Evolutionary conservation across 2,888 invertebrate species (phyloP), one percentile per base, ranked within the genome.

Genomic region (Apodemia mormo): DNA sequence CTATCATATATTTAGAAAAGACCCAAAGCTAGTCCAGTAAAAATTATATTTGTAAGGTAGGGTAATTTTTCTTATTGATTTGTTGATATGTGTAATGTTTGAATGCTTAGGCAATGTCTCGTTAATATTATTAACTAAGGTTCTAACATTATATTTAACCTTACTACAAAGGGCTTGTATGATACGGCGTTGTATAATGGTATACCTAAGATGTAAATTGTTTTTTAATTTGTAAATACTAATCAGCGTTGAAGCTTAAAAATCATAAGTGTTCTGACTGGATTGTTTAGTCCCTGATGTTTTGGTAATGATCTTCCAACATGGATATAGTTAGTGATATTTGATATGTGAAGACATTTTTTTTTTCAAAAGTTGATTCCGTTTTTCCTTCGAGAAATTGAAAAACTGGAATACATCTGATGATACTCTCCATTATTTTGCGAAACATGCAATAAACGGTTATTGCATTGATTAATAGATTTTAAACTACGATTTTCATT

Each of bases 1-100:
- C 5, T n/a, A 22, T 65, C 40, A 10, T 33, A 54, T 29, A 65
- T 65, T 65, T 65, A 65, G 65, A 54, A 72, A 71, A 70, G 73
- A 74, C 71, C 74, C 74, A 68, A 73, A 74, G 70, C 75, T 75
- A 75, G 75, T 75, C 75, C 72, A 75, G 69, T 70, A 74, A 70
- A 65, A 68, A 70, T 54, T 49, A 49, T 66, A 65, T 67, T 66
- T 74, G 70, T 74, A 73, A 72, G 71, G 69, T 65, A 67, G 71
- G 71, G 67, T 72, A 66, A 65, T 71, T 68, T 61, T 68, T 61
- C 70, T 68, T 73, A 67, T 52, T 65, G 54, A 69, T 70, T 72
- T 69, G 68, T 69, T 69, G 58, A 58, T 58, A 58, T 70, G 52
- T 70, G 64, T 73, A 72, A 74, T 70, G 67, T 67, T 69, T 71